Conservation (phyloP, 2,797 vertebrate genomes). For the Notoglanidium macrostoma region DNA sequence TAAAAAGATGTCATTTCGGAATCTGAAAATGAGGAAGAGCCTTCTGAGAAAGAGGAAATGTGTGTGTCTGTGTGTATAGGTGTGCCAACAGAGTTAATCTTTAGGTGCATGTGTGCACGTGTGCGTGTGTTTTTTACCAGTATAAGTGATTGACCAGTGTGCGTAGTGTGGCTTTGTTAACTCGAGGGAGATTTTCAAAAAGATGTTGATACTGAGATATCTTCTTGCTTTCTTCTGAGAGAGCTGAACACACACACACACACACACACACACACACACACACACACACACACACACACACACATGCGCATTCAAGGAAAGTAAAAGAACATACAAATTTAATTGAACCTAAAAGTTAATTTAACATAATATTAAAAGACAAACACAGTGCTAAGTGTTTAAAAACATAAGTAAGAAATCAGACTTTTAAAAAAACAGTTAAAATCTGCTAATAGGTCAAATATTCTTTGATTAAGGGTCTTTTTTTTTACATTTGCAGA, state of each 20-base stretch:
- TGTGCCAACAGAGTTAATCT: background rate
- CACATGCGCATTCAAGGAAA: background rate
- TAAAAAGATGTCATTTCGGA: background rate
- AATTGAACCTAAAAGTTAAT: background rate
- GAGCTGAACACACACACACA: constrained; percentile 60
- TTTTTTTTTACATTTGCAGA: background rate
- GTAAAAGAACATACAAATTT: background rate
- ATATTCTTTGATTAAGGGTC: background rate
- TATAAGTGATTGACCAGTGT: constrained; percentile 92
- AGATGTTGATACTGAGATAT: constrained; percentile 80
- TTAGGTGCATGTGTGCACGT: background rate
- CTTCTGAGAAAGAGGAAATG: constrained; percentile 18
- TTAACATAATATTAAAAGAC: background rate
- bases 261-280: constrained; percentile 21
- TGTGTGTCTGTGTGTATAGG: background rate
- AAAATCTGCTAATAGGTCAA: background rate
- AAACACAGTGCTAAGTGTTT: too few relatives aligned
- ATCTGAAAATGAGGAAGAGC: background rate
- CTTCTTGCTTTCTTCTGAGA: constrained; percentile 78
- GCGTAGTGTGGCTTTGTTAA: constrained; percentile 90
- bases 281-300: constrained; percentile 18
- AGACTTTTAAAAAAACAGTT: background rate
- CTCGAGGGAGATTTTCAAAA: constrained; percentile 78
- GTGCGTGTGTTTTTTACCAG: constrained; percentile 74
- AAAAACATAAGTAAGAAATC: too few relatives aligned